Evolutionary conservation across 1,140 invertebrate species (phyloP), one percentile per base, ranked within the genome.

Genomic region (Drosophila pruinosa): DNA sequence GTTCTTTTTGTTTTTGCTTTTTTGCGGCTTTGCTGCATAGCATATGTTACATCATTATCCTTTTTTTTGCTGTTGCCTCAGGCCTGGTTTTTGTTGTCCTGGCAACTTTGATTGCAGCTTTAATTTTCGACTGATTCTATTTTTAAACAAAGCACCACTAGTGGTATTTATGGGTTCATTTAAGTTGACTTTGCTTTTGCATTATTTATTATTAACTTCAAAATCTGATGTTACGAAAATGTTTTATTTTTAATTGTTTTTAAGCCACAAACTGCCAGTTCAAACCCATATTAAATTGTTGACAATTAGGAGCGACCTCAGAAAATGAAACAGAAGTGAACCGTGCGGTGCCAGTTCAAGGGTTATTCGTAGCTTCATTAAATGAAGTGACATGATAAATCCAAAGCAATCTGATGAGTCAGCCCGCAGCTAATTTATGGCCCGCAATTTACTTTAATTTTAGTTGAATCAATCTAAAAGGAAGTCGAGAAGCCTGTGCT

Each of bases 11-110:
- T 43, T 39, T 79, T 62, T 69, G 58, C 28, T 17, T 50, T 57
- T 67, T 54, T 62, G 39, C 17, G 68, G 57, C 39, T 59, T 73
- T 59, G 15, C 34, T 24, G 31, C 45, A 43, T 50, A 70, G 80
- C 81, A 83, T 85, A 85, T 79, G 76, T 80, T 39, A n/a, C 17
- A 62, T 67, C 76, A 69, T 85, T 83, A 85, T 76, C 67, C 80
- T 24, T 75, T 83, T 79, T 75, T 62, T 71, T 43, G 10, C 3
- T 26, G 52, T 26, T 10, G 43, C 36, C 10, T 31, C 34, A 31
- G 14, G 36, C 43, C 6, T 26, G 7, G n/a, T 26, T 24, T 45
- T 45, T 52, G 4, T 22, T 12, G 0, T 53, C 12, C 26, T 6
- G 7, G 34, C 24, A 21, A n/a, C 19, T 59, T 53, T 28, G 8